Base-by-base conservation (phyloP, 2,113 vertebrate species). In the Platichthys flesus region DNA sequence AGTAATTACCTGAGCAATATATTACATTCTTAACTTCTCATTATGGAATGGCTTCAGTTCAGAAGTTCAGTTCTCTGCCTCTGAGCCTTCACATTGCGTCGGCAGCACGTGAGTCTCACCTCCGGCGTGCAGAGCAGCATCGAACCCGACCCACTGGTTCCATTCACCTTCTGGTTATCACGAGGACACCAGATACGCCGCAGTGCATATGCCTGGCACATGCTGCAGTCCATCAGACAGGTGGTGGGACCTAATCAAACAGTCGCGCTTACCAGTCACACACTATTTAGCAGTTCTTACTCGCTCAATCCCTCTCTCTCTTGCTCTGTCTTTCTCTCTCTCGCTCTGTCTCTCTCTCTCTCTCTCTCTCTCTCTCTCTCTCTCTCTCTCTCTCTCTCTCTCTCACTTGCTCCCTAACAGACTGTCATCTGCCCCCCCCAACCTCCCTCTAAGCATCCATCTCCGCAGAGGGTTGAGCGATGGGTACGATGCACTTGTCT, bases 141-240 rank as follows among this genome's bases (percentile, higher is more conserved):
- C 6, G 1, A 15, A 9, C 21, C 23, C 23, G 47, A 56, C 47
- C 67, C 24, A 23, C 66, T 76, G 73, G 83, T 74, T 87, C 69
- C 87, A 85, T 76, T 89, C 86, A 84, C 83, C 81, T 90, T 85
- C 80, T 79, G 87, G 87, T 88, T 86, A 76, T 85, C 72, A 56
- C 21, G 73, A 70, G 85, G 75, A 83, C 79, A 81, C n/a, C 71
- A 63, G 81, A 75, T 52, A 47, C 42, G 83, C 85, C 13, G 58
- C 88, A 85, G 79, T 79, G 85, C 86, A 86, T 84, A 82, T 84
- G 89, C 75, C 73, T 67, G 78, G 70, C 81, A 69, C 78, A 82
- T 82, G 81, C 68, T 79, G 31, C 45, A 21, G 37, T 37, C 54
- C 83, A 81, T 82, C 77, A 74, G 74, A 64, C 78, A 86, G 86